phyloP scores from a whole-genome alignment of 2,888 invertebrate genomes.

The Salticus scenicus region DNA sequence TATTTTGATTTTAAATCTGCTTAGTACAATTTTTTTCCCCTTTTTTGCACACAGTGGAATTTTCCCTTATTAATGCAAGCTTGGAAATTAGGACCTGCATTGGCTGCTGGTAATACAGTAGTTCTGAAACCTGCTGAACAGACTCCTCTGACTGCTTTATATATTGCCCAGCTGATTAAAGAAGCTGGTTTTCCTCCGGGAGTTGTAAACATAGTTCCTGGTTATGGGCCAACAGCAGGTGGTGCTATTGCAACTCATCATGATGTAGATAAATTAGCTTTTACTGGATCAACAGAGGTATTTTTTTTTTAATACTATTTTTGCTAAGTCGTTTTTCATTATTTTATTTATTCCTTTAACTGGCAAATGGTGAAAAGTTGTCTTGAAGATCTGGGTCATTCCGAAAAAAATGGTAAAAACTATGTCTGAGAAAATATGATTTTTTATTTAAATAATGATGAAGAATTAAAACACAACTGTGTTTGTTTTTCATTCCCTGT shows the following conservation, averaged over 20 bases:
- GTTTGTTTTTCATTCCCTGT: too few species aligned
- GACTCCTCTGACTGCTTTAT: conserved; percentile 92
- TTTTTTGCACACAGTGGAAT: conserved; percentile 72
- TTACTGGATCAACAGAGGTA: conserved; percentile 82
- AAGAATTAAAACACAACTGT: too few species aligned
- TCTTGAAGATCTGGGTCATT: too few species aligned
- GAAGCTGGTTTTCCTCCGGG: conserved; percentile 95
- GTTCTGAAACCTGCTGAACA: conserved; percentile 96
- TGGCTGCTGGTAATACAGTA: conserved; percentile 82
- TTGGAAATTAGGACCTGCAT: conserved; percentile 89
- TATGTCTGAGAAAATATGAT: too few species aligned
- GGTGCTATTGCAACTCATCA: conserved; percentile 85
- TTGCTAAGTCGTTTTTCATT: too few species aligned
- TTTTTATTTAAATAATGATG: too few species aligned
- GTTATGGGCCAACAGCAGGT: conserved; percentile 86
- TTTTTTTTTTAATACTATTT: too few species aligned
- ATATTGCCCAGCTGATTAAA: conserved; percentile 87
- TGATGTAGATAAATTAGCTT: conserved; percentile 91
- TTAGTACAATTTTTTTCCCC: too few species aligned
- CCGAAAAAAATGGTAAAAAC: too few species aligned
- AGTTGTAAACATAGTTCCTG: conserved; percentile 93
- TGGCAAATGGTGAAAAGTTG: too few species aligned
- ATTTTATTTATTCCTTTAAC: too few species aligned
- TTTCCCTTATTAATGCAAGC: conserved; percentile 85
- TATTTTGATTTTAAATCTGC: too few species aligned